A percentile compares a stretch with the other conserved stretches of the same genome.
phyloP scores from a whole-genome alignment of 2,797 vertebrate genomes.

The Australoheros facetus region DNA sequence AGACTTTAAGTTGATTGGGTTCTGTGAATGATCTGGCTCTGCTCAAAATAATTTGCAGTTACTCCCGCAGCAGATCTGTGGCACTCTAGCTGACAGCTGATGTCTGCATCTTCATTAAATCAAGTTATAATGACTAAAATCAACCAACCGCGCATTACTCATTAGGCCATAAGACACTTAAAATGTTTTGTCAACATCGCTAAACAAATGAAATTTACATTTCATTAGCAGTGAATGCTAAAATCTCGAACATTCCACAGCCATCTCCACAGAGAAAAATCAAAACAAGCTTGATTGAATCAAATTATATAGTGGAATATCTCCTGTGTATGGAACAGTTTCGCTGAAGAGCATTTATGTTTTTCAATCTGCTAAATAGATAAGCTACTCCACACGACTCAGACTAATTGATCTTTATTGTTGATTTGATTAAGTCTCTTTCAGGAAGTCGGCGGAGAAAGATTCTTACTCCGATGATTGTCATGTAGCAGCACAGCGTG shows the following conservation, averaged over 20 bases:
- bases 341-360: conserved; percentile 16
- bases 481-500: neutral
- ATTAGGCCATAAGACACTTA: conserved; percentile 28
- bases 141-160: conserved; percentile 27
- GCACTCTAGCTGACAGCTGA: conserved; percentile 12
- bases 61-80: neutral
- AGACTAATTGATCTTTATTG: conserved; percentile 42
- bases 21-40: neutral
- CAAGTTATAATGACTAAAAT: conserved; percentile 27
- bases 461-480: conserved; percentile 20
- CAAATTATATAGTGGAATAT: conserved; percentile 6
- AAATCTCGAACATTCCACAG: conserved; percentile 7
- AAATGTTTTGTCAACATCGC: conserved; percentile 14
- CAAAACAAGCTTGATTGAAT: conserved; percentile 39
- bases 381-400: conserved; percentile 1
- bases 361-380: conserved; percentile 10
- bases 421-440: conserved; percentile 47
- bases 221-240: conserved; percentile 15
- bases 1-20: neutral
- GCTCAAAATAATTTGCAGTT: neutral
- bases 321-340: conserved; percentile 9
- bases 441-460: conserved; percentile 14
- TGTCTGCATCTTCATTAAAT: conserved; percentile 31
- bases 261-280: conserved; percentile 13
- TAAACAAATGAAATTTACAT: conserved; percentile 38